These are phyloP conservation scores for Loxodonta africana DNA, from an alignment of 2,113 vertebrate genomes.

Conservation along the genomic window DNA sequence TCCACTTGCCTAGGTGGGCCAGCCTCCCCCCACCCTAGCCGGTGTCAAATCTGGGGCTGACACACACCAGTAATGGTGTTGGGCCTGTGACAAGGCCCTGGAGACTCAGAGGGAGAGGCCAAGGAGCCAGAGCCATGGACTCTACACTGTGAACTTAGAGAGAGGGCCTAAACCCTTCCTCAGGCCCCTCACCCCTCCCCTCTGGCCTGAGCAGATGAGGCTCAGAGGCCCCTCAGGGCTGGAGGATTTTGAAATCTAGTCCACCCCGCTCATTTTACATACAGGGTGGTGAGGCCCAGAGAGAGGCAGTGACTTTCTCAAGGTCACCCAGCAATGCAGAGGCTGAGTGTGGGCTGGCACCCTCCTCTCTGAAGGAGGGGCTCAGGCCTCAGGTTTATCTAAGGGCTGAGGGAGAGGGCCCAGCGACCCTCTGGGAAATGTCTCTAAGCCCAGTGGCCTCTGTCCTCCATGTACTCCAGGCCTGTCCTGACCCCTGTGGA, in stretches of 20 bases:
- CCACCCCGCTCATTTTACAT: background rate
- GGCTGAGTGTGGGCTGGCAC: background rate
- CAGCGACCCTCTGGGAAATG: background rate
- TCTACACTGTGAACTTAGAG: slow-evolving; percentile 82
- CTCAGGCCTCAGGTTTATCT: background rate
- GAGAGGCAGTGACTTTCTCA: slow-evolving; percentile 20
- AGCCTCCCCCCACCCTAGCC: background rate
- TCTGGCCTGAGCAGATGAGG: slow-evolving; percentile 49
- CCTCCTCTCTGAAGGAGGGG: background rate
- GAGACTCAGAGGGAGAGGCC: slow-evolving; percentile 59
- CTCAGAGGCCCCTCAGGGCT: background rate
- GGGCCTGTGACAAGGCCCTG: background rate
- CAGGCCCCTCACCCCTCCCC: background rate
- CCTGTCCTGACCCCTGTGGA: background rate
- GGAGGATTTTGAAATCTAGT: background rate
- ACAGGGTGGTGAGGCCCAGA: background rate
- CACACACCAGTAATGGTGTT: background rate
- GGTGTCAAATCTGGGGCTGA: slow-evolving; percentile 28
- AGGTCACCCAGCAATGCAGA: background rate
- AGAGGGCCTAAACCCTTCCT: background rate
- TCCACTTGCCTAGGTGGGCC: background rate
- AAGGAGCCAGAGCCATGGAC: slow-evolving; percentile 72
- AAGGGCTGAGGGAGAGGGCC: background rate
- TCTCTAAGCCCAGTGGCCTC: background rate
- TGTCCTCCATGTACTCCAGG: background rate